Percentiles rank a stretch among this genome's conserved stretches.
phyloP scores from a whole-genome alignment of 1,140 invertebrate species.

The Drosophila lacteicornis region DNA sequence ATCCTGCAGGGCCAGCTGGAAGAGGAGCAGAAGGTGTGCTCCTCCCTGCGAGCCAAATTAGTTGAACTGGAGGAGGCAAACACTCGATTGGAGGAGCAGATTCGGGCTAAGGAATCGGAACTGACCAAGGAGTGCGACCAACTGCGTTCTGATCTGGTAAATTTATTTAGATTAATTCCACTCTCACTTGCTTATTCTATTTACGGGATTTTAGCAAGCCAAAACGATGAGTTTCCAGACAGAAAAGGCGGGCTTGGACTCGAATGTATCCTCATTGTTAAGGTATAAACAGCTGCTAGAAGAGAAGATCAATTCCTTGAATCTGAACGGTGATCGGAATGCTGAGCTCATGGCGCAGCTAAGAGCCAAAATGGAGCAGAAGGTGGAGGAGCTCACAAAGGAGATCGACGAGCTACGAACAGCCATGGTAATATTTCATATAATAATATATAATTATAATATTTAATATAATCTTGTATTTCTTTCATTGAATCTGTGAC shows the following conservation, averaged over 20 bases:
- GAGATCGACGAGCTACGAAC: too few relatives aligned
- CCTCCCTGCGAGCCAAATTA: neutral
- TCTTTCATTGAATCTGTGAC: too few relatives aligned
- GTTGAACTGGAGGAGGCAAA: neutral
- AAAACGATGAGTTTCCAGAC: neutral
- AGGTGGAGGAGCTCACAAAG: too few relatives aligned
- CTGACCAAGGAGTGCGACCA: slow-evolving; percentile 23
- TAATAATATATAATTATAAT: too few relatives aligned
- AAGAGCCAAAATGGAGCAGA: neutral
- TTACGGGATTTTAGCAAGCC: neutral
- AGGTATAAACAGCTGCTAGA: neutral
- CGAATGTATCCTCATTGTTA: neutral
- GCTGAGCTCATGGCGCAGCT: neutral
- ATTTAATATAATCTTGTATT: too few relatives aligned
- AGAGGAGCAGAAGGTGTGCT: slow-evolving; percentile 19
- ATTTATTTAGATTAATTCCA: neutral
- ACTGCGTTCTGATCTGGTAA: slow-evolving; percentile 24
- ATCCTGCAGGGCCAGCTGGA: slow-evolving; percentile 22
- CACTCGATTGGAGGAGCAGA: neutral
- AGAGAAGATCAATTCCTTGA: neutral
- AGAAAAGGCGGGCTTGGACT: neutral
- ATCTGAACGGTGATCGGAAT: neutral
- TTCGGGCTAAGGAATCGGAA: neutral
- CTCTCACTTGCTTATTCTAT: neutral
- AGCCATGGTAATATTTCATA: too few relatives aligned